Base-by-base conservation (phyloP, 2,888 invertebrate genomes). In the Synanthedon tipuliformis region DNA sequence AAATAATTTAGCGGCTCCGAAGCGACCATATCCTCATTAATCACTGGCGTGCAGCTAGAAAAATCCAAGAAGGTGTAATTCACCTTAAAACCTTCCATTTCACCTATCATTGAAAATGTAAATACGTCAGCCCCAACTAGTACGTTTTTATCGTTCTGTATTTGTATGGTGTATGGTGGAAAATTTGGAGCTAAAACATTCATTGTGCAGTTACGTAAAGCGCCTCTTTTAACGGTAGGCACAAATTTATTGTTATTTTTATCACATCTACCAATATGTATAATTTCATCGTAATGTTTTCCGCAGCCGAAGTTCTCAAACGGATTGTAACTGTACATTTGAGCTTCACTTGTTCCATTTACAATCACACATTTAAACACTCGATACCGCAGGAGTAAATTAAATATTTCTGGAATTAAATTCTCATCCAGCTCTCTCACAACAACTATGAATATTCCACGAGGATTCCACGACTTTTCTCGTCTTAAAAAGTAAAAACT, bases 221-320 rank as follows among this genome's bases (percentile, higher is more conserved):
- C 72, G 1, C 62, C 73, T 4, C 60, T 55, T 3, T 66, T 51
- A 63, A 75, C 78, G 65, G 27, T 5, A 69, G 67, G 54, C 65
- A 76, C 11, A 77, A 55, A 50, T 66, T 50, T n/a, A 1, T 27
- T 40, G 0, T 56, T 52, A 3, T 56, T 8, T n/a, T 59, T 51
- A 12, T 55, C 57, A 56, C 81, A 81, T 52, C 64, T 58, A 7
- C 81, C 82, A 3, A 64, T 60, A 40, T 61, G 54, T 16, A 71
- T 69, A 11, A 81, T 56, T 34, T 61, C 56, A 3, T 62, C 59
- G 53, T 72, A 81, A 48, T 68, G 65, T 53, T 66, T 70, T n/a
- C 82, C 82, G 51, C 82, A 82, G 0, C 68, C 69, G 51, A 66
- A 73, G 50, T 81, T 73, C 53, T 74, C 70, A 49, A 68, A 81